Evolutionary conservation across 2,113 vertebrate genomes (phyloP), one percentile per base, ranked within the genome.

Genomic region (Apistogramma diplotaenia): DNA sequence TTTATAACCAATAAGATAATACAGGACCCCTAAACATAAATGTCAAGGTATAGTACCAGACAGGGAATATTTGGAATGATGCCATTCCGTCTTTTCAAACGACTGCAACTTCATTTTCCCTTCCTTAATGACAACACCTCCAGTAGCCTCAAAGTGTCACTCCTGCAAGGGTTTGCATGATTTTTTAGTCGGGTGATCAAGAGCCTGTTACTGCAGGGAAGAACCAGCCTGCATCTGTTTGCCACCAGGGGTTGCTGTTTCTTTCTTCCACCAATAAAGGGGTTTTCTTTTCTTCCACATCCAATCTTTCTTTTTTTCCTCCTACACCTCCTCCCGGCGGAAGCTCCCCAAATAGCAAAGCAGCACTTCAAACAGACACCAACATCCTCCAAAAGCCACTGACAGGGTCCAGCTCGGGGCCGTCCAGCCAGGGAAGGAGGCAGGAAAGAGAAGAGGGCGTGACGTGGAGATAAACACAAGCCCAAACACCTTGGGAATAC

Each of bases 231-330:
- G 74, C 55, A 43, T 78, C 61, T 83, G 40, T 73, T 85, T 87
- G 74, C 89, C 90, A 89, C 85, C 71, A 88, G 90, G 85, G 86
- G 87, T 61, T 82, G 89, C 90, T 89, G 62, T 91, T 89, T 89
- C 15, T 89, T 75, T 87, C 58, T 75, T 90, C 57, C 59, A 67
- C 76, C 78, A 82, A 91, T 61, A 86, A 87, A 85, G 46, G 40
- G 43, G 15, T 85, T 89, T 87, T 83, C 61, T 80, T 67, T 71
- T 78, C 59, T 77, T 91, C 78, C 81, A 85, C 88, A 89, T 85
- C 83, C 67, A 88, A 82, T 84, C 18, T 81, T 70, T 70, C 18
- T 81, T 70, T 70, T 70, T 21, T 58, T 31, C 78, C 73, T 71
- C 71, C 84, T 72, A 82, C 85, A 78, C 76, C 53, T 75, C 73